Base-by-base conservation (phyloP, 1,140 invertebrate species). In the Heliconius nattereri region DNA sequence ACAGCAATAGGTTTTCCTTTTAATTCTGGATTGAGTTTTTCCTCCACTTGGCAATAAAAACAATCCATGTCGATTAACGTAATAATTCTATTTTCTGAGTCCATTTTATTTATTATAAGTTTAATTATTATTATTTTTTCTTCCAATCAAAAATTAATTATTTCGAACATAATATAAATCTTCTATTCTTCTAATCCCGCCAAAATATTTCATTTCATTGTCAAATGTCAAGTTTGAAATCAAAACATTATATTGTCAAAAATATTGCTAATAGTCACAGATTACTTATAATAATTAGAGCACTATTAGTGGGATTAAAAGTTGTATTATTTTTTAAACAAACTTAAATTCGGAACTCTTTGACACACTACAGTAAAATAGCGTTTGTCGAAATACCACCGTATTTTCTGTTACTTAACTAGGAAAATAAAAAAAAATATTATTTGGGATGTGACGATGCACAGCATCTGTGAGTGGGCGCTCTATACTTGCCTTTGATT, bases 11-110 rank as follows among this genome's bases (percentile, higher is more conserved):
- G 99, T 93, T 98, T 97, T 73, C 98, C 98, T 90, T 95, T 95
- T 81, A 98, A 95, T 74, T 96, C 94, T 6, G 98, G 98, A 87
- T 98, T 95, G 35, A 98, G 93, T 93, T 98, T 97, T 88, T 98
- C 97, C 95, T 99, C 99, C 2, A 99, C 99, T 96, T 98, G 98
- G 86, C 98, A 99, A 92, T 98, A 99, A 93, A 99, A 99, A 95
- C 99, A 99, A 92, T 99, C 99, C 98, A 99, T 99, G 89, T 99
- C 99, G 77, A 99, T 97, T 71, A 99, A 95, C 8, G 97, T 96
- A 26, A 99, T 95, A 52, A 99, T 96, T 87, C 98, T 94, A 79
- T 92, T 94, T 82, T 94, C 89, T 81, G 84, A 78, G 49, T 92
- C 87, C 92, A 93, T 94, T 81, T 82, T 87, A 45, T n/a, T 29